These are phyloP conservation scores for Platyrinchus mystaceus DNA, from an alignment of 2,797 vertebrate species.

Conservation along the genomic window DNA sequence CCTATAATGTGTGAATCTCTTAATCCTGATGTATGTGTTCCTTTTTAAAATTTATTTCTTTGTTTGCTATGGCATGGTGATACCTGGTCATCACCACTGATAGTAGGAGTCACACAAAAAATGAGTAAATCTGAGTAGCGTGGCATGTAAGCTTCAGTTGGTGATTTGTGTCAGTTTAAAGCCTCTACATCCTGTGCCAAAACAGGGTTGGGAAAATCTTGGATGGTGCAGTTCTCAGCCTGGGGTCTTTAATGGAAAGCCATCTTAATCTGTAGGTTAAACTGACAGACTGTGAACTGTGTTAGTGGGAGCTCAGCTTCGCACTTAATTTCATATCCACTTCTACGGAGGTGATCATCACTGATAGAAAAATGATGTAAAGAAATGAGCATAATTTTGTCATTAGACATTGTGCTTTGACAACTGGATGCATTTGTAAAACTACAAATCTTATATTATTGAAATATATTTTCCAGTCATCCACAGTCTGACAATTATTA, in stretches of 20 bases:
- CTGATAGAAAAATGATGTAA: not conserved
- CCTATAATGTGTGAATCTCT: not conserved
- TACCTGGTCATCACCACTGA: not conserved
- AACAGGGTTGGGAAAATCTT: not conserved
- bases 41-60: not conserved
- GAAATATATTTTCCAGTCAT: not conserved
- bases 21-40: not conserved
- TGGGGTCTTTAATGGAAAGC: not conserved
- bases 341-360: not conserved
- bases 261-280: not conserved
- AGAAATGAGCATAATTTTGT: not conserved
- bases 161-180: not conserved
- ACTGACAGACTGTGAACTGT: not conserved
- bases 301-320: not conserved
- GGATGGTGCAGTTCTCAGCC: not conserved
- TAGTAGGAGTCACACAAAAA: rapidly evolving
- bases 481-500: not conserved
- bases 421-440: not conserved
- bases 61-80: not conserved
- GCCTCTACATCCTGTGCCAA: not conserved
- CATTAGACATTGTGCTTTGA: not conserved
- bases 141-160: not conserved
- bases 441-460: not conserved
- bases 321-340: not conserved
- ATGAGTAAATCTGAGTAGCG: rapidly evolving